A percentile compares a stretch with the other conserved stretches of the same genome.
These are phyloP conservation scores for Cosmia pyralina DNA, from an alignment of 2,888 invertebrate genomes.

Conservation along the genomic window DNA sequence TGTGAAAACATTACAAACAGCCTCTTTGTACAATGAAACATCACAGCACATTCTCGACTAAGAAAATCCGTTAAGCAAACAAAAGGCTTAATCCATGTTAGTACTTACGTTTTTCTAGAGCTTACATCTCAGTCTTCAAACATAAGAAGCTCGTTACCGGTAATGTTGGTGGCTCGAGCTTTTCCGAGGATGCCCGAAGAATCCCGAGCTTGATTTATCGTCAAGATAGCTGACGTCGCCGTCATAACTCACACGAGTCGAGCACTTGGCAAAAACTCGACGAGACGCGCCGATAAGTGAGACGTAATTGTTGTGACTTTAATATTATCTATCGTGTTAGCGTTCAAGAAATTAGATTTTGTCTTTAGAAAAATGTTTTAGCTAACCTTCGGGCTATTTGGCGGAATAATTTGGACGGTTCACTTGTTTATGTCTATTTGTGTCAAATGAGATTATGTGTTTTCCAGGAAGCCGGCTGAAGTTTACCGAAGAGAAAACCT, in stretches of 20 bases:
- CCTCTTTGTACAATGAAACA: constrained; percentile 24
- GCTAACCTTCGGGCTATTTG: background rate
- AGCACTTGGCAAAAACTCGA: constrained; percentile 75
- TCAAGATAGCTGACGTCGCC: constrained; percentile 78
- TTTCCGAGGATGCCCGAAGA: constrained; percentile 65
- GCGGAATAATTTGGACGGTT: background rate
- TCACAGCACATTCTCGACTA: constrained; percentile 19
- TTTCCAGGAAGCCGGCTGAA: background rate
- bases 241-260: constrained; percentile 81
- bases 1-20: constrained; percentile 19
- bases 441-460: background rate
- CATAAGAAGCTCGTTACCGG: constrained; percentile 77
- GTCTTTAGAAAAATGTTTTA: constrained; percentile 24
- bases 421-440: background rate
- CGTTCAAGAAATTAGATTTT: constrained; percentile 53
- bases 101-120: constrained; percentile 38
- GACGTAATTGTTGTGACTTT: constrained; percentile 78
- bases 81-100: constrained; percentile 25
- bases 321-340: constrained; percentile 60
- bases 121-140: constrained; percentile 47
- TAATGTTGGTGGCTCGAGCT: constrained; percentile 70
- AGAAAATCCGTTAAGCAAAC: constrained; percentile 37
- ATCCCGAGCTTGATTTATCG: constrained; percentile 76
- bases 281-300: constrained; percentile 76
- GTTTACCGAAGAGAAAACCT: background rate